These are phyloP conservation scores for Delichon dasypus DNA, from an alignment of 2,797 vertebrate species.

Conservation along the genomic window DNA sequence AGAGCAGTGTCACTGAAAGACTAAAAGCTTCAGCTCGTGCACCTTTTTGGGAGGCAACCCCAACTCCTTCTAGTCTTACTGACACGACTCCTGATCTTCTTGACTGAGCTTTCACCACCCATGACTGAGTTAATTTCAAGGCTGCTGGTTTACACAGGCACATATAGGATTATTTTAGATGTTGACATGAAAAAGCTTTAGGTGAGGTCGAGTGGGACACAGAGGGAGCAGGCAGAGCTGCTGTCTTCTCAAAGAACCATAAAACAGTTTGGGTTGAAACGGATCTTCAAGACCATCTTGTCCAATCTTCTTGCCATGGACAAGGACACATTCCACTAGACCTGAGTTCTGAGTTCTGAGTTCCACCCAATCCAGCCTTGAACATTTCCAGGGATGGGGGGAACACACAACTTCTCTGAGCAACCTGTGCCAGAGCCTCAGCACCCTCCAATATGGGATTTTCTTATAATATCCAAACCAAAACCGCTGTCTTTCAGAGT, in stretches of 20 bases:
- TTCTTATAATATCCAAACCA: neutral
- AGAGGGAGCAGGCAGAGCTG: neutral
- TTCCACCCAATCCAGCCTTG: neutral
- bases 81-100: neutral
- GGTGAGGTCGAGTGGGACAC: neutral
- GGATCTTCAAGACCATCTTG: neutral
- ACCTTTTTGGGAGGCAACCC: neutral
- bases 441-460: neutral
- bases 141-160: neutral
- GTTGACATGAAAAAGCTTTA: neutral
- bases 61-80: neutral
- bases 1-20: neutral
- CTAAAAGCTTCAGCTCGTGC: neutral
- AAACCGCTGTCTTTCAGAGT: neutral
- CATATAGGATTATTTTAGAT: neutral
- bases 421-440: neutral
- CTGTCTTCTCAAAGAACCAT: fast-evolving
- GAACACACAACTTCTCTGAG: neutral
- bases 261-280: neutral
- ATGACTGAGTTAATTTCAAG: neutral
- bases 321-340: neutral
- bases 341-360: neutral
- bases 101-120: neutral
- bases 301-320: neutral
- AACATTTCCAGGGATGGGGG: neutral